Percentiles rank a stretch among this genome's conserved stretches.
These are phyloP conservation scores for Phoxinus phoxinus DNA, from an alignment of 2,113 vertebrate genomes.

Conservation along the genomic window DNA sequence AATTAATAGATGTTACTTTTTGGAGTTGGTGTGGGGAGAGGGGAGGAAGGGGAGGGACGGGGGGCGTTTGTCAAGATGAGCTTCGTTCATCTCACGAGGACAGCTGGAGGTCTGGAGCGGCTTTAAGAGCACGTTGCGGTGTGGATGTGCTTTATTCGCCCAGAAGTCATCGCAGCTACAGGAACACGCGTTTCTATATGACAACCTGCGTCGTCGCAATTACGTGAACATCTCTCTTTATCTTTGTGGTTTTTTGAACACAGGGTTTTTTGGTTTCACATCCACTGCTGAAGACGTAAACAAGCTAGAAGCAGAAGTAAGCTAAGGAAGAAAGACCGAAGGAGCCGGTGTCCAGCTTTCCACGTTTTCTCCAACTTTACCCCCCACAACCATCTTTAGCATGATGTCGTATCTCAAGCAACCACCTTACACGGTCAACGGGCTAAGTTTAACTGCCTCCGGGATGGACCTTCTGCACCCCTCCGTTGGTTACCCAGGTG, in stretches of 20 bases:
- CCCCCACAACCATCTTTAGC: conserved; percentile 82
- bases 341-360: conserved; percentile 60
- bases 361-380: conserved; percentile 80
- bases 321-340: conserved; percentile 36
- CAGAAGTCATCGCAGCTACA: conserved; percentile 60
- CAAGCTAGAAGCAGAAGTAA: conserved; percentile 8
- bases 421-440: conserved; percentile 97
- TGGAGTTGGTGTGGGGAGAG: conserved; percentile 45
- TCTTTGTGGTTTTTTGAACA: conserved; percentile 55
- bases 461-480: conserved; percentile 97
- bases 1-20: conserved; percentile 75
- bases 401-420: conserved; percentile 99
- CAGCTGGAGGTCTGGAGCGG: conserved; percentile 73
- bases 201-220: neutral
- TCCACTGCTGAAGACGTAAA: conserved; percentile 32
- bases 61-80: conserved; percentile 77
- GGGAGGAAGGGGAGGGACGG: conserved; percentile 67
- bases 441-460: conserved; percentile 94
- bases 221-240: conserved; percentile 13
- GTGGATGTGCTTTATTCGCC: conserved; percentile 61
- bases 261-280: conserved; percentile 56
- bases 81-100: conserved; percentile 71
- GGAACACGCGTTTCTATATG: conserved; percentile 44
- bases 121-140: conserved; percentile 74
- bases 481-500: conserved; percentile 98